A percentile compares a stretch with the other conserved stretches of the same genome.
phyloP scores from a whole-genome alignment of 2,113 vertebrate genomes.

The Forbesichthys agassizii region DNA sequence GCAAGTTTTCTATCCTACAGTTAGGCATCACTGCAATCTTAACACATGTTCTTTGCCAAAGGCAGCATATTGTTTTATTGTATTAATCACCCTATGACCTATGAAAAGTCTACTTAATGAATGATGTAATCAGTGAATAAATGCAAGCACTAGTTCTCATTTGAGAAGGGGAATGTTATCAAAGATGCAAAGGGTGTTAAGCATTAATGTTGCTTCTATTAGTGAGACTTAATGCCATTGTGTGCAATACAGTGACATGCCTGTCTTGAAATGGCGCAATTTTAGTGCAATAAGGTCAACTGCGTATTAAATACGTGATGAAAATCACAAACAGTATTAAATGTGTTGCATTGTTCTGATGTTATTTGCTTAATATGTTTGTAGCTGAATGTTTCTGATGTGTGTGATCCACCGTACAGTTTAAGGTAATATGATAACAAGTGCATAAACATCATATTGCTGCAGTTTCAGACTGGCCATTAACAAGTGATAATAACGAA shows the following conservation, averaged over 20 bases:
- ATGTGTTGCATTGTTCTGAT: not conserved
- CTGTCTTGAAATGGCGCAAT: not conserved
- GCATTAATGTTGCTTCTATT: not conserved
- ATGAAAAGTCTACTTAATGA: constrained; percentile 17
- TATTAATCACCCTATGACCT: not conserved
- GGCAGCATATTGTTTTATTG: not conserved
- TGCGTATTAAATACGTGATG: not conserved
- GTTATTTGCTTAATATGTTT: not conserved
- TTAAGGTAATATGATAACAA: not conserved
- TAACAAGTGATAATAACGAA: constrained; percentile 5
- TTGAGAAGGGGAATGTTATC: not conserved
- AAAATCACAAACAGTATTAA: not conserved
- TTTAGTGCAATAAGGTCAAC: not conserved
- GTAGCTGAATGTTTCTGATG: too few relatives aligned
- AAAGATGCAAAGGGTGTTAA: not conserved
- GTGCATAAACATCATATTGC: constrained; percentile 4
- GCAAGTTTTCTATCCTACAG: not conserved
- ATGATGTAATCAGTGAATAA: constrained; percentile 1
- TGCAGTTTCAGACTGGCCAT: too few relatives aligned
- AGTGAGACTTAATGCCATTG: not conserved
- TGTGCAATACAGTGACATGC: not conserved
- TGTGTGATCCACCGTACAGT: too few relatives aligned
- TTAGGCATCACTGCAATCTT: not conserved
- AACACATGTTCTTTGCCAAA: not conserved
- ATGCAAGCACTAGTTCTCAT: constrained; percentile 8